Conservation (phyloP, 2,888 invertebrate species). For the Xylophagus ater region DNA sequence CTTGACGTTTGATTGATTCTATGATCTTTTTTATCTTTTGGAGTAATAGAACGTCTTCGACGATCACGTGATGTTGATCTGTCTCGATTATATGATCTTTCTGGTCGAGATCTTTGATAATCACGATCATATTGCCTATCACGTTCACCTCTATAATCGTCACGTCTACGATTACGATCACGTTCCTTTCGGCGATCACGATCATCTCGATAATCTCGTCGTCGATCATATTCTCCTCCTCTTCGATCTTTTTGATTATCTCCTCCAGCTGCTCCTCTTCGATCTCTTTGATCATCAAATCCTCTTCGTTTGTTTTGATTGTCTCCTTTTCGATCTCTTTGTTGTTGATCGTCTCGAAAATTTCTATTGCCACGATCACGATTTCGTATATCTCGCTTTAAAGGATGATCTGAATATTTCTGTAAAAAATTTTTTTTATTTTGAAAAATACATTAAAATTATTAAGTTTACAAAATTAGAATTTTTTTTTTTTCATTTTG, state of each 20-base stretch:
- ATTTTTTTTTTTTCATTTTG: no score
- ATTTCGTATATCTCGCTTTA: no score
- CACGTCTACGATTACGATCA: conserved; percentile 15
- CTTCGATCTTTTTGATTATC: conserved; percentile 9
- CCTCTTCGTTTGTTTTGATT: conserved; percentile 16
- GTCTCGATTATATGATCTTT: conserved; percentile 19
- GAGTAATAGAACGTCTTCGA: conserved; percentile 8
- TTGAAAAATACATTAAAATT: no score
- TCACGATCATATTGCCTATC: conserved; percentile 5
- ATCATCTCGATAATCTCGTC: conserved; percentile 28
- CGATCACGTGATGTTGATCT: conserved; percentile 8
- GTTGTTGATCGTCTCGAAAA: conserved; percentile 17
- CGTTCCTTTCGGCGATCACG: conserved; percentile 16
- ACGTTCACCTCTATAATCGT: background rate
- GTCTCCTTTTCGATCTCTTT: conserved; percentile 15
- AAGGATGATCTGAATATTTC: no score
- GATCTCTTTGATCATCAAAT: conserved; percentile 14
- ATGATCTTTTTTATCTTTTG: conserved; percentile 8
- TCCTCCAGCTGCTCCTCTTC: conserved; percentile 13
- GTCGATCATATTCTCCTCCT: conserved; percentile 24
- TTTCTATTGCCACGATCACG: conserved; percentile 17
- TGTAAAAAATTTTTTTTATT: no score
- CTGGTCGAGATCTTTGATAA: conserved; percentile 2
- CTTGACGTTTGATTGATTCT: conserved; percentile 5
- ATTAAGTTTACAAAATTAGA: no score